Evolutionary conservation across 2,113 vertebrate genomes (phyloP).

Genomic region (Potamarius usumacintae): DNA sequence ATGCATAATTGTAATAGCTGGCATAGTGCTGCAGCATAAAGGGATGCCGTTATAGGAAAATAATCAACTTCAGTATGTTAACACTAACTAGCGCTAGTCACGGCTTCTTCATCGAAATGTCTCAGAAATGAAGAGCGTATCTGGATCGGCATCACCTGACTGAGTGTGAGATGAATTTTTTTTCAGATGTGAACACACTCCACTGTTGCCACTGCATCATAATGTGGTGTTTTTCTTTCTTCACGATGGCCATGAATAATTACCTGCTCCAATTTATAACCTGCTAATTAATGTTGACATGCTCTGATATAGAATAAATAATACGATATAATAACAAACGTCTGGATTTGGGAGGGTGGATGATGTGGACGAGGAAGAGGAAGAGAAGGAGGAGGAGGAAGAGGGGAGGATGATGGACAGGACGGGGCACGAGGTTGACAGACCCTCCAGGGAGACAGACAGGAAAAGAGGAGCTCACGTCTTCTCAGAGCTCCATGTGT

Average conservation of each 20-base stretch:
- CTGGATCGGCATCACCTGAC: not conserved
- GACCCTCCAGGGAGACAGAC: constrained; percentile 31
- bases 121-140: too few relatives aligned
- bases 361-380: not conserved
- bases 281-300: constrained; percentile 38
- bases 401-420: constrained; percentile 37
- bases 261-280: constrained; percentile 23
- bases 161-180: not conserved
- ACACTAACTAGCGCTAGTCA: too few relatives aligned
- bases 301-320: constrained; percentile 41
- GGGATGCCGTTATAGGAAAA: too few relatives aligned
- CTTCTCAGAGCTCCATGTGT: constrained; percentile 32
- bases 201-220: not conserved
- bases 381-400: not conserved
- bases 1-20: too few relatives aligned
- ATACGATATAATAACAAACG: constrained; percentile 25
- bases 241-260: constrained; percentile 17
- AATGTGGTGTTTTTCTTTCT: constrained; percentile 29
- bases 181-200: not conserved
- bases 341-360: constrained; percentile 16
- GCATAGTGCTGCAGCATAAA: too few relatives aligned
- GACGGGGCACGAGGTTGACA: constrained; percentile 39
- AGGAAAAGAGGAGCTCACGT: constrained; percentile 36
- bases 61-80: too few relatives aligned
- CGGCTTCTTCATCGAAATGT: too few relatives aligned